Evolutionary conservation across 2,113 vertebrate genomes (phyloP).

Genomic region (Rhagologus leucostigma): DNA sequence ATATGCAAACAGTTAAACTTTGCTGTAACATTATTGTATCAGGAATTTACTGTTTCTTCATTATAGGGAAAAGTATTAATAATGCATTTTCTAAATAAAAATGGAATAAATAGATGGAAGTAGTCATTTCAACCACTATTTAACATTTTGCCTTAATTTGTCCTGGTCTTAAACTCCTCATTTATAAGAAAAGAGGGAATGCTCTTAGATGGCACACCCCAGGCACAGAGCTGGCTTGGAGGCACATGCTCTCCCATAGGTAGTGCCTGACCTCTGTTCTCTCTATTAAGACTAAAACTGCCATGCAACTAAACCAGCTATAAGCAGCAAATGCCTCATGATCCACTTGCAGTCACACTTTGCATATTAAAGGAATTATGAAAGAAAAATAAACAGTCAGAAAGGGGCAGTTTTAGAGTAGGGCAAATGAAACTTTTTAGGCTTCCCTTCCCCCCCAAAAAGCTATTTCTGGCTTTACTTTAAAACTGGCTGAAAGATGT

Average conservation of each 20-base stretch:
- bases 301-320: not conserved
- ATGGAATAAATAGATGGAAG: not conserved
- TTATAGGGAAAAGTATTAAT: not conserved
- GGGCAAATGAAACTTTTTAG: not conserved
- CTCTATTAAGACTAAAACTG: not conserved
- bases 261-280: not conserved
- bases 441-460: not conserved
- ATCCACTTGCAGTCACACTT: not conserved
- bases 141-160: not conserved
- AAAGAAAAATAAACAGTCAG: not conserved
- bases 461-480: not conserved
- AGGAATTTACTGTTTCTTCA: not conserved
- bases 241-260: not conserved
- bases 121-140: not conserved
- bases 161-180: not conserved
- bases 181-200: not conserved
- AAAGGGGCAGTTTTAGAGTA: not conserved
- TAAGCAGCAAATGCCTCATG: not conserved
- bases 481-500: not conserved
- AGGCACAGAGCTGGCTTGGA: not conserved
- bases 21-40: not conserved
- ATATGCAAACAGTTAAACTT: not conserved
- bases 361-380: not conserved
- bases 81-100: not conserved
- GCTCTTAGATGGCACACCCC: not conserved